These are phyloP conservation scores for Turdus rufiventris DNA, from an alignment of 2,113 vertebrate species.

Conservation along the genomic window DNA sequence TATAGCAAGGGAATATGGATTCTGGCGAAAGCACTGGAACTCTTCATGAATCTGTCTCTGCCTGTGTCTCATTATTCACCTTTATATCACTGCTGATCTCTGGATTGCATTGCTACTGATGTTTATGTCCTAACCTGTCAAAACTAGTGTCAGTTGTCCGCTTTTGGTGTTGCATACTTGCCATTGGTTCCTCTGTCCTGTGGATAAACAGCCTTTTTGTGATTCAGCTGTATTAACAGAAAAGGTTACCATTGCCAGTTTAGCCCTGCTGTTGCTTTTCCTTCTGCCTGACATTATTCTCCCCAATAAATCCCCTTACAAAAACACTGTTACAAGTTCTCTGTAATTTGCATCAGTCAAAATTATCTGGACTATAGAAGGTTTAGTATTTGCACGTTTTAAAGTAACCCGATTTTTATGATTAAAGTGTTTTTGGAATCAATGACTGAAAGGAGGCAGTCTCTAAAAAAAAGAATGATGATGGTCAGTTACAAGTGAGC, in stretches of 20 bases:
- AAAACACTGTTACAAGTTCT: background rate
- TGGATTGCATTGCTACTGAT: background rate
- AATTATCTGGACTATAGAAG: background rate
- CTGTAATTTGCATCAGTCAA: background rate
- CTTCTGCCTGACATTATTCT: background rate
- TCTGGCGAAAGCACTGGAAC: background rate
- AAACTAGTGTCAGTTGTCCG: background rate
- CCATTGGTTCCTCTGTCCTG: background rate
- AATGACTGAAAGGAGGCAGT: background rate
- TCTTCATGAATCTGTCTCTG: background rate
- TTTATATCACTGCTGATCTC: background rate
- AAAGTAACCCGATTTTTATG: background rate
- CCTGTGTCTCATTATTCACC: background rate
- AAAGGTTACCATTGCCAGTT: background rate
- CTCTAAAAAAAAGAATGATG: background rate
- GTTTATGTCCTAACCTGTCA: background rate
- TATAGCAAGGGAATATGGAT: constrained; percentile 6
- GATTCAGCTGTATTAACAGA: background rate
- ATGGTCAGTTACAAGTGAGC: background rate
- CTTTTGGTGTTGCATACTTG: background rate
- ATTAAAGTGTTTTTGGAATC: background rate
- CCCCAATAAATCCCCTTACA: background rate
- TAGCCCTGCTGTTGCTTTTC: background rate
- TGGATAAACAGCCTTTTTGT: background rate
- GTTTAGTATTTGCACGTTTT: background rate